A percentile compares a stretch with the other conserved stretches of the same genome.
These are phyloP conservation scores for Mesorhabditis spiculigera DNA, from an alignment of 2,888 invertebrate genomes.

Conservation along the genomic window DNA sequence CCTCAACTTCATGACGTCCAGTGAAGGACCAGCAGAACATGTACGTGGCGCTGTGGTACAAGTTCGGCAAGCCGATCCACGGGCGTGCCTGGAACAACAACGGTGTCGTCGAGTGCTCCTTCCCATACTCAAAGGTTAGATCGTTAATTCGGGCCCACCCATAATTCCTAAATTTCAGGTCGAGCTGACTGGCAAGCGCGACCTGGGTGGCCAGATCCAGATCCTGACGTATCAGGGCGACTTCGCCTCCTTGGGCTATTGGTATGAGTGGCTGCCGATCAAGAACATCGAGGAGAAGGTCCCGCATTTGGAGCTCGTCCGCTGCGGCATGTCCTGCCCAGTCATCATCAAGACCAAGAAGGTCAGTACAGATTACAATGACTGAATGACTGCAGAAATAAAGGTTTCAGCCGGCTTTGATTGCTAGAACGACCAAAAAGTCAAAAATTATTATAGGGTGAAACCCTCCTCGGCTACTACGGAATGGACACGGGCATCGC, in stretches of 20 bases:
- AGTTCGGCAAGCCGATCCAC: slow-evolving; percentile 44
- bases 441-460: no score
- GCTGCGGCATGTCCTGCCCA: slow-evolving; percentile 41
- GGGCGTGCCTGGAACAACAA: slow-evolving; percentile 39
- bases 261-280: slow-evolving; percentile 43
- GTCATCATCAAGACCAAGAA: slow-evolving; percentile 26
- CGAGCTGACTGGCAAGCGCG: slow-evolving; percentile 37
- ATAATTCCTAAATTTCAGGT: slow-evolving; percentile 7
- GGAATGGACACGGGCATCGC: slow-evolving; percentile 38
- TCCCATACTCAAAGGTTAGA: slow-evolving; percentile 33
- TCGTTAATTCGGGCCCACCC: not conserved
- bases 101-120: slow-evolving; percentile 23
- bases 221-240: slow-evolving; percentile 43
- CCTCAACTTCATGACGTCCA: no score
- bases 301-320: slow-evolving; percentile 21
- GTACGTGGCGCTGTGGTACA: slow-evolving; percentile 35
- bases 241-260: slow-evolving; percentile 29
- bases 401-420: no score
- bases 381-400: no score
- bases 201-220: slow-evolving; percentile 44
- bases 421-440: no score
- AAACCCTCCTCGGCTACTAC: slow-evolving; percentile 24
- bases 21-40: slow-evolving; percentile 5
- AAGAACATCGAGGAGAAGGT: slow-evolving; percentile 25
- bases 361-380: not conserved